Base-by-base conservation (phyloP, 2,888 invertebrate genomes). In the Apoda limacodes region DNA sequence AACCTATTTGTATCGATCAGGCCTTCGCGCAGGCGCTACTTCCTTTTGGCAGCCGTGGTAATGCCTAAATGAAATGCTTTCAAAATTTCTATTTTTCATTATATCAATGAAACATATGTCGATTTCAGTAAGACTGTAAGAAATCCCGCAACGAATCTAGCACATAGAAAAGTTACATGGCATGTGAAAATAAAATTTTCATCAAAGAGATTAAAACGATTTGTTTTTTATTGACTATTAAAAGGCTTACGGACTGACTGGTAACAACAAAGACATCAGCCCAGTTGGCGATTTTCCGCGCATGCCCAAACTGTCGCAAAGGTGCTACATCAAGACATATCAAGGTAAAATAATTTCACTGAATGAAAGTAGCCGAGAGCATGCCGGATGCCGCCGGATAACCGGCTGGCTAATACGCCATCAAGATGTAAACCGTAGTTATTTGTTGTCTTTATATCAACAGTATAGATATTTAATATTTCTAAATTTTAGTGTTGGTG, bases 11-110 rank as follows among this genome's bases (percentile, higher is more conserved):
- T 68, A 76, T 76, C 61, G 76, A 75, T 72, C 65, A 55, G 37
- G 35, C 33, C 41, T 43, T 42, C 72, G 75, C 76, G 76, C 76
- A 76, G 62, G 76, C 76, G 76, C 74, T 55, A 46, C 53, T 25
- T 32, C 30, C 28, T 22, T 4, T 19, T 19, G 25, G 30, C 28
- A 23, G 27, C 20, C 28, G 30, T 28, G n/a, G n/a, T n/a, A n/a
- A n/a, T n/a, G n/a, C n/a, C n/a, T n/a, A n/a, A n/a, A n/a, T n/a
- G n/a, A n/a, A n/a, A n/a, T n/a, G n/a, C n/a, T n/a, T n/a, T n/a
- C n/a, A n/a, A n/a, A n/a, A n/a, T n/a, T n/a, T n/a, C n/a, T n/a
- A n/a, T n/a, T n/a, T n/a, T n/a, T n/a, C n/a, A n/a, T n/a, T n/a
- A n/a, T n/a, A n/a, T n/a, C n/a, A n/a, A n/a, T n/a, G n/a, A n/a